Percentiles rank a stretch among this genome's conserved stretches.
phyloP scores from a whole-genome alignment of 2,113 vertebrate genomes.

The rabbit (Oryctolagus cuniculus) region DNA sequence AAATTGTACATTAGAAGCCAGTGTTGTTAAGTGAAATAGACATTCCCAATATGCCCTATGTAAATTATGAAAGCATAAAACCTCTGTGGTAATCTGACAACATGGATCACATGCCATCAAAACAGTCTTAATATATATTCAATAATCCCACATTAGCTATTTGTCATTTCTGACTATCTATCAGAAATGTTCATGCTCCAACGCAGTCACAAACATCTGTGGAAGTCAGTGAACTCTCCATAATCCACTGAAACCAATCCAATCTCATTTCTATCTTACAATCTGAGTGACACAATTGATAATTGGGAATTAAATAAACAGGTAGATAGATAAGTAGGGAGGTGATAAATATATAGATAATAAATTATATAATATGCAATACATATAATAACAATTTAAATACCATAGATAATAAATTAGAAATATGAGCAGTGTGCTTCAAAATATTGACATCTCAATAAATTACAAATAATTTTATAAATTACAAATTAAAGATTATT shows the following conservation, averaged over 20 bases:
- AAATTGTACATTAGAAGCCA: background rate
- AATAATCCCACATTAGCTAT: background rate
- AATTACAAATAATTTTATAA: constrained; percentile 26
- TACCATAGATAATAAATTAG: background rate
- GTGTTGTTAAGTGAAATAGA: background rate
- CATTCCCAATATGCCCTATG: background rate
- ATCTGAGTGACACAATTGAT: background rate
- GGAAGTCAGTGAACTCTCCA: background rate
- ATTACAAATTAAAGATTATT: background rate
- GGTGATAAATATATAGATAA: background rate
- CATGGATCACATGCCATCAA: background rate
- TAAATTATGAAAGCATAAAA: background rate
- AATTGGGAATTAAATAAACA: background rate
- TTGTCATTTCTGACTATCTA: background rate
- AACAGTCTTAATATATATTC: background rate
- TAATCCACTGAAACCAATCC: background rate
- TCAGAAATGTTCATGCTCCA: background rate
- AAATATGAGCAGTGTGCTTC: background rate
- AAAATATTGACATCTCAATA: constrained; percentile 20
- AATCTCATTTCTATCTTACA: background rate
- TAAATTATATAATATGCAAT: background rate
- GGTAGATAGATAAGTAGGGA: background rate
- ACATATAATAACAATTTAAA: background rate
- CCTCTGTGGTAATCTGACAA: background rate
- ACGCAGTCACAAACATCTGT: background rate